Evolutionary conservation across 2,888 invertebrate genomes (phyloP).

Genomic region (Aspidapion aeneum): DNA sequence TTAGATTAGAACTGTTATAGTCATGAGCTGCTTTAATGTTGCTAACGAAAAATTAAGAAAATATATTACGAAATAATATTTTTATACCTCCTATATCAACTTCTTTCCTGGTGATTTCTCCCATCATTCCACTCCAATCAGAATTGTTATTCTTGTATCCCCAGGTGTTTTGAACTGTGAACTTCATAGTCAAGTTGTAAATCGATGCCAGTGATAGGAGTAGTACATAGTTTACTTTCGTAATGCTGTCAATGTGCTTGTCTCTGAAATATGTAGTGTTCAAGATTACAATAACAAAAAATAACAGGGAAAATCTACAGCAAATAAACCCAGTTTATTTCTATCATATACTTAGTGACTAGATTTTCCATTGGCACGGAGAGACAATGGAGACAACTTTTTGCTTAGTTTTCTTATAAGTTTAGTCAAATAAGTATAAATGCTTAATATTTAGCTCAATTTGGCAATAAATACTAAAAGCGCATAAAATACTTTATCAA

Average conservation of each 20-base stretch:
- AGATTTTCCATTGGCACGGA: not conserved
- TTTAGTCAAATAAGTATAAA: no score
- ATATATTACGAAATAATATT: no score
- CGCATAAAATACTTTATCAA: no score
- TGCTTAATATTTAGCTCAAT: no score
- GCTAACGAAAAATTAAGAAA: no score
- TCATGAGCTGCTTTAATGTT: no score
- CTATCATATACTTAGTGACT: not conserved
- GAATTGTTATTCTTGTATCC: slow-evolving; percentile 57
- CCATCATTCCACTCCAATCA: slow-evolving; percentile 64
- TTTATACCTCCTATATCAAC: slow-evolving; percentile 62
- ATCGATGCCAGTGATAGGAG: slow-evolving; percentile 56
- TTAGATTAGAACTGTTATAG: not conserved
- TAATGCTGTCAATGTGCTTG: slow-evolving; percentile 56
- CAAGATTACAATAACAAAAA: not conserved
- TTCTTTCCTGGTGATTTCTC: slow-evolving; percentile 54
- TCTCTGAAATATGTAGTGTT: slow-evolving; percentile 44
- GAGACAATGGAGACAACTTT: no score
- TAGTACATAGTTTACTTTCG: slow-evolving; percentile 61
- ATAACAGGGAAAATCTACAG: no score
- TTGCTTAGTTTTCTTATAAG: no score
- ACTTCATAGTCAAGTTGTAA: slow-evolving; percentile 55
- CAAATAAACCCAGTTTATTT: slow-evolving; percentile 5
- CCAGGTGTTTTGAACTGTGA: slow-evolving; percentile 56
- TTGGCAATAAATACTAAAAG: no score